Conservation (phyloP, 2,888 invertebrate genomes). For the Dorcus hopei region DNA sequence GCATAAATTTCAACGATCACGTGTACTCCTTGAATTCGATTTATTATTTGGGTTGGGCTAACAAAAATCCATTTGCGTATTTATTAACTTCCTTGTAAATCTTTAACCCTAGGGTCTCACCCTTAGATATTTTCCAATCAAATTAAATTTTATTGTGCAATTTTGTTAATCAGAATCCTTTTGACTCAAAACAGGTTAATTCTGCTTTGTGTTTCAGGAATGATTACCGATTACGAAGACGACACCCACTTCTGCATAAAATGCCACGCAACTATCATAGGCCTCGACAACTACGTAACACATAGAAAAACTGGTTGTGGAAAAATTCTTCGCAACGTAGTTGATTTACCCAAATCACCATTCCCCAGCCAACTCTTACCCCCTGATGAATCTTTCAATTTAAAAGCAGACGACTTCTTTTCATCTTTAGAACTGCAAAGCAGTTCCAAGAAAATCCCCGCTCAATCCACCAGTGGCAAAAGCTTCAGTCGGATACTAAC, state of each 20-base stretch:
- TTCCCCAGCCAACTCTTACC: slow-evolving; percentile 39
- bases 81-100: too few species aligned
- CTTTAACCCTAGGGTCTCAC: too few species aligned
- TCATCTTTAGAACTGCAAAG: slow-evolving; percentile 78
- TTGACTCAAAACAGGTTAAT: not conserved
- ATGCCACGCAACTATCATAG: slow-evolving; percentile 77
- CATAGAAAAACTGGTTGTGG: slow-evolving; percentile 75
- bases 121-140: too few species aligned
- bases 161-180: too few species aligned
- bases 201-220: slow-evolving; percentile 33
- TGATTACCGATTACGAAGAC: slow-evolving; percentile 69
- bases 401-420: slow-evolving; percentile 84
- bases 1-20: slow-evolving; percentile 11
- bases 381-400: slow-evolving; percentile 55
- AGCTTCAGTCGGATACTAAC: slow-evolving; percentile 47
- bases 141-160: too few species aligned
- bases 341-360: slow-evolving; percentile 38
- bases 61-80: too few species aligned
- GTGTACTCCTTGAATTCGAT: not conserved
- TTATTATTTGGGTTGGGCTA: too few species aligned
- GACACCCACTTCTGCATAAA: slow-evolving; percentile 87
- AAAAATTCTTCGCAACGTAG: slow-evolving; percentile 35
- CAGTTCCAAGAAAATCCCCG: slow-evolving; percentile 59
- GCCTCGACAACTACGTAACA: slow-evolving; percentile 81
- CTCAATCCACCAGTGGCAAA: slow-evolving; percentile 51